Conservation (phyloP, 1,140 invertebrate species). For the Parasteatoda tepidariorum region DNA sequence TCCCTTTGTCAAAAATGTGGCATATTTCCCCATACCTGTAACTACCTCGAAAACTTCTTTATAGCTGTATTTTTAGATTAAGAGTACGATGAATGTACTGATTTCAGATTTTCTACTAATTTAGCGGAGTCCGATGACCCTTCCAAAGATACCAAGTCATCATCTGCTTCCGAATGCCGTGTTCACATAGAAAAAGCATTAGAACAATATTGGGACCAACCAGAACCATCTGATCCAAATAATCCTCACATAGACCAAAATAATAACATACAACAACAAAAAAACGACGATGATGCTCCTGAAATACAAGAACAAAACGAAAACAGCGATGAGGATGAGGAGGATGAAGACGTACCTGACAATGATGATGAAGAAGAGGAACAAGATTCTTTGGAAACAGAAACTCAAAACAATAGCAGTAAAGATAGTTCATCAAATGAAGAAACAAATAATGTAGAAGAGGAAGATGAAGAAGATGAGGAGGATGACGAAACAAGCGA, state of each 20-base stretch:
- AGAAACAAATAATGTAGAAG: conserved; percentile 23
- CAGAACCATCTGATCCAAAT: not conserved
- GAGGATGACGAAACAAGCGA: not conserved
- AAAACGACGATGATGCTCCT: not conserved
- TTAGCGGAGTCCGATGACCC: conserved; percentile 2
- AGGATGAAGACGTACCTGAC: not conserved
- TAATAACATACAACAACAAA: not conserved
- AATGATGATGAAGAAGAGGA: conserved; percentile 1
- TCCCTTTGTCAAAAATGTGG: too few species aligned
- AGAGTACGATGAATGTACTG: too few species aligned
- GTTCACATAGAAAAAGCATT: conserved; percentile 63
- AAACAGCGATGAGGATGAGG: not conserved
- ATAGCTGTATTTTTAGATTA: too few species aligned
- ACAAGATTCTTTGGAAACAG: not conserved
- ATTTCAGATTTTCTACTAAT: not conserved
- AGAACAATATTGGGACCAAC: conserved; percentile 63
- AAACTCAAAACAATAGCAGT: conserved; percentile 1
- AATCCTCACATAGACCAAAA: not conserved
- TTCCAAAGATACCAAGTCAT: not conserved
- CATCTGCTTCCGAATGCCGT: conserved; percentile 59
- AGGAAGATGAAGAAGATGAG: conserved; percentile 10
- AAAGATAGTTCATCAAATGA: not conserved
- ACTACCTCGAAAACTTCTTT: too few species aligned
- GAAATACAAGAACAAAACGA: not conserved
- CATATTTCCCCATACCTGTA: too few species aligned